Conservation (phyloP, 2,797 vertebrate species). For the Myotis daubentonii region DNA sequence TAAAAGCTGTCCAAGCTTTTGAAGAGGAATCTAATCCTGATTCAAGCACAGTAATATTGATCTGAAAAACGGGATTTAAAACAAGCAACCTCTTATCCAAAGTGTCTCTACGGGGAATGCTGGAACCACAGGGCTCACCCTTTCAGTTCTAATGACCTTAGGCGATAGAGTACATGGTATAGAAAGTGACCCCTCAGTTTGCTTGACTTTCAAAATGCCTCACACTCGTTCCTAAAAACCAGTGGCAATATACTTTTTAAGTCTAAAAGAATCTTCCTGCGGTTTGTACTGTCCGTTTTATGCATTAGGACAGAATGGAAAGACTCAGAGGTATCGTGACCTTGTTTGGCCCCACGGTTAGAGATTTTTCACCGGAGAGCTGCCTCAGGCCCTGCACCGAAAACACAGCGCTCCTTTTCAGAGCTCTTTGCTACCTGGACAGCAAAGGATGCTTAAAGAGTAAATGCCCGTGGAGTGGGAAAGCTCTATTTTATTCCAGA, state of each 20-base stretch:
- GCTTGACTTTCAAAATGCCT: background rate
- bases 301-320: background rate
- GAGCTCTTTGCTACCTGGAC: background rate
- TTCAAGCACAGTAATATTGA: background rate
- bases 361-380: background rate
- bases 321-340: background rate
- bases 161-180: background rate
- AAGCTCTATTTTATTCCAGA: background rate
- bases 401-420: accelerated
- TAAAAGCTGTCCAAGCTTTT: background rate
- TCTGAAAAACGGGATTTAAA: background rate
- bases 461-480: background rate
- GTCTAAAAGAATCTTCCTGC: background rate
- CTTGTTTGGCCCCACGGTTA: accelerated
- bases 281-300: background rate
- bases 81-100: background rate
- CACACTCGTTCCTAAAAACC: background rate
- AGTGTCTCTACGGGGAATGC: background rate
- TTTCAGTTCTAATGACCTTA: background rate
- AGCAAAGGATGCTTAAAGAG: background rate
- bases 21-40: background rate
- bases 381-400: background rate
- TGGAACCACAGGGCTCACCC: background rate
- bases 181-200: background rate
- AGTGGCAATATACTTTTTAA: background rate